Evolutionary conservation across 2,888 invertebrate species (phyloP).

Genomic region (Diogma glabrata): DNA sequence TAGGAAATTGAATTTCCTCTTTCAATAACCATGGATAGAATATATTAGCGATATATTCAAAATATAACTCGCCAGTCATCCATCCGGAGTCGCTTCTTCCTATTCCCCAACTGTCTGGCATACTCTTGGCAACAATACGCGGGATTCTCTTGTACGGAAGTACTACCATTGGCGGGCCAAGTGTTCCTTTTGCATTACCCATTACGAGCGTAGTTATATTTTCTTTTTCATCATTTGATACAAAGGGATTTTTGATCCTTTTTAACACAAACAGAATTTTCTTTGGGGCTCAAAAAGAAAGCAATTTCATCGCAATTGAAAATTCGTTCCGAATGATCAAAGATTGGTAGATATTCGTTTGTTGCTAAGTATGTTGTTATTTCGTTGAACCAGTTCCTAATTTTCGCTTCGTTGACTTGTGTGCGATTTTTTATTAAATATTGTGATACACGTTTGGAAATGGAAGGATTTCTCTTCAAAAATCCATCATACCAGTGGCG

Average conservation of each 20-base stretch:
- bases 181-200: neutral
- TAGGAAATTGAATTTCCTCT: constrained; percentile 26
- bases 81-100: neutral
- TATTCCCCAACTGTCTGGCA: constrained; percentile 21
- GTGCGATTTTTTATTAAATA: neutral
- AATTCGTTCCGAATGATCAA: neutral
- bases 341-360: neutral
- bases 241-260: neutral
- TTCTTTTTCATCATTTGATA: constrained; percentile 8
- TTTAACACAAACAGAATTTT: neutral
- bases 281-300: constrained; percentile 6
- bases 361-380: neutral
- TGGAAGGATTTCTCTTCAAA: neutral
- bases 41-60: neutral
- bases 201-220: constrained; percentile 1
- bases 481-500: constrained; percentile 4
- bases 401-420: neutral
- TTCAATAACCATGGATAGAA: constrained; percentile 22
- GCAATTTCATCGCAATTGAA: constrained; percentile 9
- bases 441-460: constrained; percentile 3
- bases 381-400: constrained; percentile 4
- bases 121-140: neutral
- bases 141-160: constrained; percentile 2
- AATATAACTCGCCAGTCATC: constrained; percentile 8
- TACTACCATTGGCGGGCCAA: neutral